Conservation (phyloP, 2,113 vertebrate genomes). For the Ramphastos sulfuratus region DNA sequence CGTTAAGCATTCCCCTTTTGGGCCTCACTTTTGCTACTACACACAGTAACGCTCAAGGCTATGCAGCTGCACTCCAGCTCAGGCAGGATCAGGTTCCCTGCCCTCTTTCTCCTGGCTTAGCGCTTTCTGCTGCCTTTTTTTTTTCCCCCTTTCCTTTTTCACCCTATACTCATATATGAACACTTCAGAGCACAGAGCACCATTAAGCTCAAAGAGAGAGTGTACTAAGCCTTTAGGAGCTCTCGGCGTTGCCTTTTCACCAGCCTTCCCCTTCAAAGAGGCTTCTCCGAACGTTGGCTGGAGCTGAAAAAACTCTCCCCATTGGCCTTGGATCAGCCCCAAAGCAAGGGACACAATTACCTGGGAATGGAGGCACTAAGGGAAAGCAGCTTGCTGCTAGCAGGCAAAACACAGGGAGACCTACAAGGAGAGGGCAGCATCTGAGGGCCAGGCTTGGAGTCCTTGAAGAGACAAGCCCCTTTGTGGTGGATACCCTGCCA, state of each 20-base stretch:
- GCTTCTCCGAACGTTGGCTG: neutral
- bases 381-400: slow-evolving; percentile 13
- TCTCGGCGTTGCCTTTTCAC: neutral
- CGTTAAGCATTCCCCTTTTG: slow-evolving; percentile 36
- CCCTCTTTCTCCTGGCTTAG: slow-evolving; percentile 61
- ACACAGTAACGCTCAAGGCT: slow-evolving; percentile 49
- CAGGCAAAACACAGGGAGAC: neutral
- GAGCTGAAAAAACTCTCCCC: neutral
- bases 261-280: neutral
- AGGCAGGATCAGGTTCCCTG: slow-evolving; percentile 66
- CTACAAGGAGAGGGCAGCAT: neutral
- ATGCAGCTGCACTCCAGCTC: slow-evolving; percentile 65
- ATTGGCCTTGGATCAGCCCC: neutral
- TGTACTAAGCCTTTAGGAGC: neutral
- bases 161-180: neutral
- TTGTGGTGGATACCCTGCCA: rapidly evolving
- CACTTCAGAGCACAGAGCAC: neutral
- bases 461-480: neutral
- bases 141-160: neutral
- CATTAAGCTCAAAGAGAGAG: neutral
- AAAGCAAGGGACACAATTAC: neutral
- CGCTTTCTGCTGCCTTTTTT: neutral
- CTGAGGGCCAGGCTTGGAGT: neutral
- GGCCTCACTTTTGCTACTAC: slow-evolving; percentile 62
- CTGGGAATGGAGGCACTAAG: neutral